Evolutionary conservation across 2,797 vertebrate genomes (phyloP).

Genomic region (Saxicola maurus): DNA sequence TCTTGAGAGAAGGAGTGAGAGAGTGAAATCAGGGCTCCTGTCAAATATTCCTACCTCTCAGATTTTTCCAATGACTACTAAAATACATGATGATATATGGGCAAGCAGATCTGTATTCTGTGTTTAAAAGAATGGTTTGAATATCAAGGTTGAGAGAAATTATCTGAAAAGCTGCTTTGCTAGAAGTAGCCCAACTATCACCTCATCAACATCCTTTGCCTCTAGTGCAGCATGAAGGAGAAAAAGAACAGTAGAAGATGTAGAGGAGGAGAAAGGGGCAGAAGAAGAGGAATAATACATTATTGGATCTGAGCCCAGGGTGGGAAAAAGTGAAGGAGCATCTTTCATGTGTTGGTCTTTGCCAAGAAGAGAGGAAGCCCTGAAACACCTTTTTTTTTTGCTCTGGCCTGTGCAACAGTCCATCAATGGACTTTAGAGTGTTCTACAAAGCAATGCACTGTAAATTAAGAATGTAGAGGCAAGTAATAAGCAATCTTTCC

Average conservation of each 20-base stretch:
- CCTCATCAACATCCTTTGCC: background rate
- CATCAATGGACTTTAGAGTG: background rate
- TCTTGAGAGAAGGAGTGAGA: background rate
- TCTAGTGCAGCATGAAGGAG: background rate
- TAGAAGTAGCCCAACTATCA: background rate
- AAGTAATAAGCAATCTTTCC: background rate
- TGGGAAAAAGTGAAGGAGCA: background rate
- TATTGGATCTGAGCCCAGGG: background rate
- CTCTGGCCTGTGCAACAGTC: background rate
- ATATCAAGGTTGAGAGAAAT: background rate
- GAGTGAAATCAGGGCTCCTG: background rate
- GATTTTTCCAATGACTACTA: background rate
- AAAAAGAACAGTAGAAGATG: background rate
- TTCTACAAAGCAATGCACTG: background rate
- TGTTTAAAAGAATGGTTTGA: background rate
- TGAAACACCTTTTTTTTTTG: background rate
- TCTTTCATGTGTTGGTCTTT: background rate
- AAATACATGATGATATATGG: background rate
- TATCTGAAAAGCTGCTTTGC: background rate
- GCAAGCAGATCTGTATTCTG: background rate
- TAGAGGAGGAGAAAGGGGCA: background rate
- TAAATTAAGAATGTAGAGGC: background rate
- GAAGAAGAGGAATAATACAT: background rate
- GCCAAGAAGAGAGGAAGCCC: background rate
- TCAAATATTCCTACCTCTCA: background rate